These are phyloP conservation scores for Hylyphantes graminicola DNA, from an alignment of 1,140 invertebrate species.

Conservation along the genomic window DNA sequence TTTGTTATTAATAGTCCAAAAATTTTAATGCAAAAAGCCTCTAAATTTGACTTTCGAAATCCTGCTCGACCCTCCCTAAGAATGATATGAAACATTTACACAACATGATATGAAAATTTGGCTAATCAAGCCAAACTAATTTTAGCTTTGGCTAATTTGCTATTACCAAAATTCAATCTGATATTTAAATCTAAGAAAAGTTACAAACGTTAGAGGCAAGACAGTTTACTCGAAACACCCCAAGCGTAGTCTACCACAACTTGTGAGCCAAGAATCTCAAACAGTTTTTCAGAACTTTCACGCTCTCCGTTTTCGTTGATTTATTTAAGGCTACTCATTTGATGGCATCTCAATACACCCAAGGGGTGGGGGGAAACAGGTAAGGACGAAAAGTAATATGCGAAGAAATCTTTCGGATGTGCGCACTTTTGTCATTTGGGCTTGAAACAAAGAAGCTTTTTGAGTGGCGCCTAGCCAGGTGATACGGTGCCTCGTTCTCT, in stretches of 20 bases:
- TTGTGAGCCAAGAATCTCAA: conserved; percentile 1
- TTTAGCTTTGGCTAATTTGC: no score
- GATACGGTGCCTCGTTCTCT: conserved; percentile 32
- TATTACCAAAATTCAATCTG: not conserved
- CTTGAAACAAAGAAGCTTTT: conserved; percentile 41
- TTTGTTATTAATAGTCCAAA: no score
- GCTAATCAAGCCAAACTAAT: no score
- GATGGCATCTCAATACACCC: conserved; percentile 3
- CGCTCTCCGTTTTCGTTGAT: not conserved
- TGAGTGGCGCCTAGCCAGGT: conserved; percentile 51
- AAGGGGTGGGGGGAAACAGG: not conserved
- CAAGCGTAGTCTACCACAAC: not conserved
- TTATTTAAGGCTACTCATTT: not conserved
- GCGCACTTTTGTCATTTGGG: conserved; percentile 46
- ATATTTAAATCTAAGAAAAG: not conserved
- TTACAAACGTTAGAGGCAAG: not conserved
- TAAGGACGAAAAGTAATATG: conserved; percentile 17
- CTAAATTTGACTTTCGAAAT: no score
- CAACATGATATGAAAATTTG: no score
- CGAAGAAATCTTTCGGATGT: conserved; percentile 30
- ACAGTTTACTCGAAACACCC: not conserved
- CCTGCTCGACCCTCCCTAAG: no score
- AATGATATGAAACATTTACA: no score
- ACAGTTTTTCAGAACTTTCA: not conserved
- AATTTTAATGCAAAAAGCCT: no score